A percentile compares a stretch with the other conserved stretches of the same genome.
These are phyloP conservation scores for Sarcophaga subvicina DNA, from an alignment of 2,888 invertebrate species.

Conservation along the genomic window DNA sequence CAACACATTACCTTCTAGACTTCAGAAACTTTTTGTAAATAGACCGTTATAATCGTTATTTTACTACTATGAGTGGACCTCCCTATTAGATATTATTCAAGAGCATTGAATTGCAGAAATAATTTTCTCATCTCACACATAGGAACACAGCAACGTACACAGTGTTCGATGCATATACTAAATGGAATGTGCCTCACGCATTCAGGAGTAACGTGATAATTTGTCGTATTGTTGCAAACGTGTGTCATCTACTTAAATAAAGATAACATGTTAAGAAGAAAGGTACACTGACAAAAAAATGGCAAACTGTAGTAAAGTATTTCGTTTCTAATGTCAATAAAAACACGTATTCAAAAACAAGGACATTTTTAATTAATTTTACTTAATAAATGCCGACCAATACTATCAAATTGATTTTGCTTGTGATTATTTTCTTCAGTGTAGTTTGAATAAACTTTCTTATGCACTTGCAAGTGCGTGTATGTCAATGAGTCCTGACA, in stretches of 20 bases:
- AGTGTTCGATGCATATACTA: not conserved
- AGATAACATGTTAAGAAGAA: not conserved
- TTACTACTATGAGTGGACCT: not conserved
- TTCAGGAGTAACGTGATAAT: constrained; percentile 78
- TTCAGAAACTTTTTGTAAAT: too few relatives aligned
- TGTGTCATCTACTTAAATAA: not conserved
- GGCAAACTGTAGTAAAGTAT: too few relatives aligned
- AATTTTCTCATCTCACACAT: constrained; percentile 29
- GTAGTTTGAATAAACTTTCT: not conserved
- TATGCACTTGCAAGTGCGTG: not conserved
- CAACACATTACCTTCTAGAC: too few relatives aligned
- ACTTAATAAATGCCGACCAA: too few relatives aligned
- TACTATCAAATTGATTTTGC: too few relatives aligned
- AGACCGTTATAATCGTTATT: not conserved
- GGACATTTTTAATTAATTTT: too few relatives aligned
- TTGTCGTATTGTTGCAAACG: constrained; percentile 66
- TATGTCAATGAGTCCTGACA: constrained; percentile 30
- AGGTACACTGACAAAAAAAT: not conserved
- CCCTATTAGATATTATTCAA: constrained; percentile 21
- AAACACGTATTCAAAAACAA: too few relatives aligned
- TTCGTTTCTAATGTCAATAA: too few relatives aligned
- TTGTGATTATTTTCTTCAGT: not conserved
- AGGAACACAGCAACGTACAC: not conserved
- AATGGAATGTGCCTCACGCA: constrained; percentile 74
- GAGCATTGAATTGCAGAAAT: constrained; percentile 53